A percentile compares a stretch with the other conserved stretches of the same genome.
Evolutionary conservation across 2,797 vertebrate species (phyloP).

Genomic region (Triplophysa yarkandensis): DNA sequence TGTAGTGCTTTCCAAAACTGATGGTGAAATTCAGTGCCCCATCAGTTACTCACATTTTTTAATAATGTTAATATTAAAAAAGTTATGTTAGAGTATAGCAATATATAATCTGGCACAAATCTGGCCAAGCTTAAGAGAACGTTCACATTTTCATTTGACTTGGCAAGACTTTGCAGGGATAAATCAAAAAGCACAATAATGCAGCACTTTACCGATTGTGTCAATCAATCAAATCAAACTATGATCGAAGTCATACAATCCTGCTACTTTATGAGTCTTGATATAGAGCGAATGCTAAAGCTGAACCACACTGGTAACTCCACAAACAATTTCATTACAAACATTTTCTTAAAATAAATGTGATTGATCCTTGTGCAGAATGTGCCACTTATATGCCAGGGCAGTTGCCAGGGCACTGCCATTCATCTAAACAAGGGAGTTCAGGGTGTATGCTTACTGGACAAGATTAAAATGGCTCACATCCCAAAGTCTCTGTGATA

Average conservation of each 20-base stretch:
- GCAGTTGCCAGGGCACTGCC: no score
- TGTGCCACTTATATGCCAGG: no score
- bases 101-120: background rate
- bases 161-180: background rate
- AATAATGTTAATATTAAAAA: background rate
- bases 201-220: constrained; percentile 12
- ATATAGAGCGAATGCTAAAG: background rate
- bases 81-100: background rate
- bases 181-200: background rate
- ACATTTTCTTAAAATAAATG: background rate
- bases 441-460: background rate
- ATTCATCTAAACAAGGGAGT: background rate
- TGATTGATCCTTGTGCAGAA: background rate
- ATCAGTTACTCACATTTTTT: background rate
- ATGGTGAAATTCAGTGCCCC: background rate
- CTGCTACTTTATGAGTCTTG: background rate
- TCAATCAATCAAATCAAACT: background rate
- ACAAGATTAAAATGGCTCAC: background rate
- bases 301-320: background rate
- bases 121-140: background rate
- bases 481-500: background rate
- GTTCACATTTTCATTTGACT: background rate
- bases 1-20: background rate
- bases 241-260: background rate
- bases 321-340: background rate